Base-by-base conservation (phyloP, 92 coral and sea anemone species). In the Galaxea fascicularis region DNA sequence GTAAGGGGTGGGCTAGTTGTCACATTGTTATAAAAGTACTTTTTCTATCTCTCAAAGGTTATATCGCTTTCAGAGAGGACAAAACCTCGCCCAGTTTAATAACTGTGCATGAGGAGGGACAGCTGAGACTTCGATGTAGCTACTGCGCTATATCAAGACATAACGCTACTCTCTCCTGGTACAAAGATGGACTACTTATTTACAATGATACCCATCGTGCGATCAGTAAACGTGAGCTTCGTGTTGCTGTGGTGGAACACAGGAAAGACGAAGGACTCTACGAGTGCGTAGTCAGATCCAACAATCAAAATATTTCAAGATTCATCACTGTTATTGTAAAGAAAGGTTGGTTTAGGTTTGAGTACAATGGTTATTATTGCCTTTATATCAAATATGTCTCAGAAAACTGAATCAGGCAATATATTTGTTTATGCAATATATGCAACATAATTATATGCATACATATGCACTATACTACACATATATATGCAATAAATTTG, bases 261-360 rank as follows among this genome's bases (percentile, higher is more conserved):
- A 70, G 21, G 16, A 65, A 14, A 1, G 90, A 93, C 71, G 98
- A 93, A 58, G 98, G 98, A 0, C 67, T 91, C 29, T 93, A 89
- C 60, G 53, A 74, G 68, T 93, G 98, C 65, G 91, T 82, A 59
- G 80, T 74, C 39, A 57, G 76, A 12, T 70, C 84, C 27, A 41
- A 49, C 12, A 80, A 83, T 49, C 81, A 75, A 18, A 89, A 68
- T 26, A 88, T 60, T 30, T 73, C 91, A 39, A 83, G 64, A 66
- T 47, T 78, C 41, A 72, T 82, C 52, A 89, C 93, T 15, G 85
- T 91, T 20, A 86, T 93, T 21, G 79, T 93, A 30, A 85, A 76
- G 56, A 86, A 86, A 80, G 86, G 98, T 91, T 26, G 11, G 65
- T 18, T 18, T 44, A 8, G 11, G 65, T 18, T 18, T 44, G 17